Conservation (phyloP, 2,113 vertebrate genomes). For the chimpanzee (Pan troglodytes) region NHGRI_mPanTro3-v2.1_pri NC_072408.2:33060501-33061000, state of each 20-base stretch:
- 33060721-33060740: neutral
- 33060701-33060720: neutral
- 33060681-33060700: neutral
- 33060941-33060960: neutral
- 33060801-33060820: neutral
- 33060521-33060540: neutral
- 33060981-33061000: neutral
- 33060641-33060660: neutral
- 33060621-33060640: neutral
- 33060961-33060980: neutral
- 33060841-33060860: neutral
- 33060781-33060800: neutral
- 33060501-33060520: neutral
- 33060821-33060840: neutral
- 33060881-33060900: neutral
- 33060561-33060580: neutral
- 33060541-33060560: neutral
- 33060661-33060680: neutral
- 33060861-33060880: neutral
- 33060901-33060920: neutral
- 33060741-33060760: neutral
- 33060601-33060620: neutral
- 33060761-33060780: neutral
- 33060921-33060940: neutral
- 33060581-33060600: neutral